Evolutionary conservation across 1,140 invertebrate genomes (phyloP), one percentile per base, ranked within the genome.

Genomic region (Apis cerana): DNA sequence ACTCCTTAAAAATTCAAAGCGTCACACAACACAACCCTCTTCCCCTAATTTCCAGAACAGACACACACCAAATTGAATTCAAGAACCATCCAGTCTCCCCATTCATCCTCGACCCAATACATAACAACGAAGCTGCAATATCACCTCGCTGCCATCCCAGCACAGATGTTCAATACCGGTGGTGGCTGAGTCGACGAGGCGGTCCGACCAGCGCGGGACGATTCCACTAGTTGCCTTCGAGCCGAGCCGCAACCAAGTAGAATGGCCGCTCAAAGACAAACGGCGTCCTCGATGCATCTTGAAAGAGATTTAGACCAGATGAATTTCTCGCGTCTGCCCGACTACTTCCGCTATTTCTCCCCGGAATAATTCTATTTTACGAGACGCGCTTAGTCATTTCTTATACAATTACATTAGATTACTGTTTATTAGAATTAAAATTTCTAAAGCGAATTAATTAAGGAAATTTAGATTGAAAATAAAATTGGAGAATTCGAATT

Each of bases 241-340:
- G 7, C 15, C 19, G 19, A 8, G 10, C 8, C 8, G 12, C 54
- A 27, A 5, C n/a, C 3, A 74, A 74, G 21, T 59, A 23, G 56
- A 21, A 43, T 56, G 21, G 21, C 5, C 19, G 7, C 21, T n/a
- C 21, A 48, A 23, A 27, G 58, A 62, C 59, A 19, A 21, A 61
- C 70, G 70, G 15, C 43, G 68, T 27, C 15, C 48, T 11, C 48
- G 71, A 59, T 17, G 56, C 71, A 48, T 61, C 64, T 67, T 17
- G 33, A 59, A 69, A 54, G 48, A 27, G 27, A n/a, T 17, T 7
- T 15, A 23, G 68, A 43, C 33, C 50, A 67, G 52, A 81, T 76
- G 75, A 71, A 81, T 85, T 85, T 86, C 52, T 86, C 68, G 67
- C 61, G 65, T 23, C 72, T 9, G 48, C 21, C 67, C 21, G n/a